Base-by-base conservation (phyloP, 2,113 vertebrate species). In the Pluvianellus socialis region DNA sequence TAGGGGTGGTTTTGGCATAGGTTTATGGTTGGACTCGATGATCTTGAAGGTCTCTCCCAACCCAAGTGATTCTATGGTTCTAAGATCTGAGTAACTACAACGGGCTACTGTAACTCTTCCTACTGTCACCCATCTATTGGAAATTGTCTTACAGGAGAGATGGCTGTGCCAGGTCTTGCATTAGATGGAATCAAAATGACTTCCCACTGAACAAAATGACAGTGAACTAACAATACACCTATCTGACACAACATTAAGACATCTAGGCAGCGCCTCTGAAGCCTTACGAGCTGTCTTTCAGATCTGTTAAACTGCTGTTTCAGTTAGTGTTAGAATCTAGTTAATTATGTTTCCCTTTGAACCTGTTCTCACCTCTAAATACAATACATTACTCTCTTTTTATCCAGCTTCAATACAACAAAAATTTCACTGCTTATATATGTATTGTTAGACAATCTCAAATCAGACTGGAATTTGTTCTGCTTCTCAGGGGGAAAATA, bases 211-310 rank as follows among this genome's bases (percentile, higher is more conserved):
- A 81, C 32, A 52, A 65, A 61, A 50, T 10, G n/a, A 23, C 59
- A 72, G 3, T 12, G 52, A 88, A 23, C n/a, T 35, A 35, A 61
- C 9, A 14, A 50, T n/a, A 35, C 4, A 23, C 1, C 0, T 4
- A 30, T 3, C 28, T 42, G 68, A 62, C 63, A 21, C 47, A 21
- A 5, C 40, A 9, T 14, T 1, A 23, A 14, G 65, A 3, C 40
- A 62, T 8, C 22, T 8, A 18, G 38, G 56, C 77, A 93, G 56
- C 15, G 22, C 9, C 35, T 56, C 67, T 66, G 49, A 86, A 56
- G 30, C 61, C 16, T 38, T 33, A 44, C 0, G 2, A 74, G 7
- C 8, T 58, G 38, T 44, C 49, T 67, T 73, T 62, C 32, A 45
- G 26, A 80, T 62, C 49, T 38, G 24, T 76, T 80, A 79, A 2